These are phyloP conservation scores for Drosophila varians DNA, from an alignment of 1,140 invertebrate species.

Conservation along the genomic window DNA sequence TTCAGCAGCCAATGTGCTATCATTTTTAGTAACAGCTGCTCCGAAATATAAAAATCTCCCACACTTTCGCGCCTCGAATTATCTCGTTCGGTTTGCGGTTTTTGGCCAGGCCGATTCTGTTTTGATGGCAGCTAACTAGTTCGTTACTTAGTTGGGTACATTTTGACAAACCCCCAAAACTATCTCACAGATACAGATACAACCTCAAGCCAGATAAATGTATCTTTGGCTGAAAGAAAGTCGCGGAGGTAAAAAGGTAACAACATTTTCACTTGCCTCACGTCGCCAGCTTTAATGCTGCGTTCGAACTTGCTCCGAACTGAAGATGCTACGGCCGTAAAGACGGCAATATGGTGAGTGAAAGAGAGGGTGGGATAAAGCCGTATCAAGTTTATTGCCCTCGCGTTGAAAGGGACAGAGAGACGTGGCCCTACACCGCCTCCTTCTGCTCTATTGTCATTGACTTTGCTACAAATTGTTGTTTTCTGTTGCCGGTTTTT, in stretches of 20 bases:
- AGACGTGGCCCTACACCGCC: slow-evolving; percentile 7
- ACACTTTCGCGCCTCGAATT: slow-evolving; percentile 61
- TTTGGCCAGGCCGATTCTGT: slow-evolving; percentile 14
- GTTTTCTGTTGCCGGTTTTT: slow-evolving; percentile 14
- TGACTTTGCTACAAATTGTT: slow-evolving; percentile 66
- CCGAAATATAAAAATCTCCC: slow-evolving; percentile 46
- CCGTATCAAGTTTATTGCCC: slow-evolving; percentile 62
- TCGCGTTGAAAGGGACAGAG: not conserved
- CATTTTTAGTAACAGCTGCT: slow-evolving; percentile 50
- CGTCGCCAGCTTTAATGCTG: slow-evolving; percentile 60
- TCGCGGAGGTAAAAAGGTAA: slow-evolving; percentile 64
- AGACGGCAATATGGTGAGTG: slow-evolving; percentile 30
- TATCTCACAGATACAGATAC: slow-evolving; percentile 67
- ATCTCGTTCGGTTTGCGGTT: slow-evolving; percentile 18
- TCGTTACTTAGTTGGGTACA: slow-evolving; percentile 23
- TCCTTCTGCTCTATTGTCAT: slow-evolving; percentile 66
- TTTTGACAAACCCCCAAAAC: slow-evolving; percentile 65
- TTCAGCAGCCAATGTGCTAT: slow-evolving; percentile 38
- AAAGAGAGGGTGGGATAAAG: not conserved
- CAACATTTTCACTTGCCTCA: slow-evolving; percentile 76
- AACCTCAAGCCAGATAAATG: not conserved
- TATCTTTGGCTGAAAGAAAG: slow-evolving; percentile 53
- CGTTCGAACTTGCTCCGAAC: slow-evolving; percentile 51
- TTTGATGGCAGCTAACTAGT: slow-evolving; percentile 22
- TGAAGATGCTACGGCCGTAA: slow-evolving; percentile 65